Base-by-base conservation (phyloP, 2,888 invertebrate genomes). In the Mythimna vitellina region DNA sequence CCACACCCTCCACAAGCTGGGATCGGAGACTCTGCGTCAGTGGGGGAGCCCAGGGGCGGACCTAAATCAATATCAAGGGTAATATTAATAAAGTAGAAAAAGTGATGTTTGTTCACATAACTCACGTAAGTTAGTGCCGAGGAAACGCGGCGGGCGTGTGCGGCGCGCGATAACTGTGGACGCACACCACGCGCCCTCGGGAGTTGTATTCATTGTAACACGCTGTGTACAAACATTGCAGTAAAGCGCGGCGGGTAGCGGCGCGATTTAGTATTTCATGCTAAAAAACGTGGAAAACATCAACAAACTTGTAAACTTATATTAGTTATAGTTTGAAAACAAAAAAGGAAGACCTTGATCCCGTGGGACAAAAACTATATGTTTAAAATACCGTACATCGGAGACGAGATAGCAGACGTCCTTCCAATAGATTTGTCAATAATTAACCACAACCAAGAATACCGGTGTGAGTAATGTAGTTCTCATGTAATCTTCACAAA, bases 401-500 rank as follows among this genome's bases (percentile, higher is more conserved):
- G 8, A 49, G 46, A 20, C 7, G n/a, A 51, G 49, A 51, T 51
- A 51, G n/a, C n/a, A n/a, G 49, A 51, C 49, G 20, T 51, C 20
- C n/a, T 56, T 32, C 17, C 20, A 32, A 7, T 25, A 5, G 25
- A 65, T 62, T n/a, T 42, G 4, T 29, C 8, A 69, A 54, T 32
- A 53, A 54, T 54, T 17, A 22, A 22, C 38, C 54, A 29, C 10
- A 54, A 22, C 32, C 29, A 10, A 32, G 20, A 54, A 22, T 46
- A 38, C 20, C 32, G 22, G 32, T 32, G 49, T 25, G 25, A n/a
- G 25, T 49, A 42, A 46, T 70, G 42, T 70, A 32, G 42, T 29
- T 68, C 29, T 42, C 68, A 68, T 68, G 38, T 70, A 22, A 46
- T 46, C 17, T 38, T n/a, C 56, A 56, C 46, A 56, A 51, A 35